Conservation (phyloP, 2,888 invertebrate species). For the Yponomeuta plumbellus region DNA sequence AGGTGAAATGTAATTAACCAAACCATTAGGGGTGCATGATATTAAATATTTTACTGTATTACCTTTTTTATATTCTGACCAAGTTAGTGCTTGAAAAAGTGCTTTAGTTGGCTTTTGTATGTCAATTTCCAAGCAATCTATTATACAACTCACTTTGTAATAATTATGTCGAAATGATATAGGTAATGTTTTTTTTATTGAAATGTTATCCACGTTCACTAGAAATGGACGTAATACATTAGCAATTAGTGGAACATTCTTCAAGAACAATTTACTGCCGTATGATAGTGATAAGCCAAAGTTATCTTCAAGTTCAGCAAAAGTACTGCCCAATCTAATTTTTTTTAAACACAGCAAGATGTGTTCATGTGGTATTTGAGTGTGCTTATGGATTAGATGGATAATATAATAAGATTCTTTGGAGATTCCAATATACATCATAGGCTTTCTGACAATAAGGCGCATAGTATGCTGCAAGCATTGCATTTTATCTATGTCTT, state of each 20-base stretch:
- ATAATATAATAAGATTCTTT: constrained; percentile 17
- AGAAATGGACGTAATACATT: not conserved
- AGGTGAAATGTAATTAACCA: constrained; percentile 10
- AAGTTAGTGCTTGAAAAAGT: constrained; percentile 13
- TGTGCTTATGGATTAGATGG: constrained; percentile 15
- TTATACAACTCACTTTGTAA: constrained; percentile 10
- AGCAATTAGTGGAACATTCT: constrained; percentile 8
- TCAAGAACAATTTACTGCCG: constrained; percentile 12
- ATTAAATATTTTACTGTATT: constrained; percentile 15
- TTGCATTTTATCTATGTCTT: no score
- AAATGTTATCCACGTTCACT: not conserved
- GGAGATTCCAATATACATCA: constrained; percentile 9
- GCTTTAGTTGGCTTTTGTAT: constrained; percentile 13
- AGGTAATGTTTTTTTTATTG: constrained; percentile 7
- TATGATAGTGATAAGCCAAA: constrained; percentile 14
- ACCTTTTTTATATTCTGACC: constrained; percentile 16
- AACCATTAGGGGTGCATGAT: constrained; percentile 9
- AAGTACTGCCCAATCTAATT: constrained; percentile 17
- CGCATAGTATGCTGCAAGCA: no score
- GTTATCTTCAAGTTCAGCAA: constrained; percentile 11
- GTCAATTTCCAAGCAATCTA: constrained; percentile 13
- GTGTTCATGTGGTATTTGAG: constrained; percentile 14
- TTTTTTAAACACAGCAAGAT: constrained; percentile 18
- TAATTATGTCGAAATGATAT: constrained; percentile 11
- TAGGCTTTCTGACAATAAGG: constrained; percentile 6